These are phyloP conservation scores for Thunnus albacares DNA, from an alignment of 2,797 vertebrate species.

Conservation along the genomic window DNA sequence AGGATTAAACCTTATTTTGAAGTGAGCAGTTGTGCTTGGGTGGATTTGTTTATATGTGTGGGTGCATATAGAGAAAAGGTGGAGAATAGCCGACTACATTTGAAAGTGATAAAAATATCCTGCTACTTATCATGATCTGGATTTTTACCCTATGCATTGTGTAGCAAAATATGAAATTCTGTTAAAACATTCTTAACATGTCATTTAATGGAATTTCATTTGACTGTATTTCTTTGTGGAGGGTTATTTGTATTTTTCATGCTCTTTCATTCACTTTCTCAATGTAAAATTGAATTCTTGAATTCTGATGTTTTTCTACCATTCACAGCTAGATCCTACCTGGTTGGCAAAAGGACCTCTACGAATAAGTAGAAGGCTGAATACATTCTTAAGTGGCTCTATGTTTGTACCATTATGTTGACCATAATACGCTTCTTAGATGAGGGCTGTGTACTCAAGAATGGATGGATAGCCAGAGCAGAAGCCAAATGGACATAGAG, in stretches of 20 bases:
- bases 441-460: slow-evolving; percentile 50
- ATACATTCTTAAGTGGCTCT: slow-evolving; percentile 56
- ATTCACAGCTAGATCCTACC: slow-evolving; percentile 50
- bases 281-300: slow-evolving; percentile 39
- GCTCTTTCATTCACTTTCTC: slow-evolving; percentile 4
- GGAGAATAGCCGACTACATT: slow-evolving; percentile 15
- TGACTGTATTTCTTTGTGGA: not conserved
- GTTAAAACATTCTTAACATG: not conserved
- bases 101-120: slow-evolving; percentile 23
- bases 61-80: slow-evolving; percentile 24
- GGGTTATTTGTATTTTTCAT: slow-evolving; percentile 9
- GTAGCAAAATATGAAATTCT: slow-evolving; percentile 3
- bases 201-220: slow-evolving; percentile 10
- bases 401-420: slow-evolving; percentile 64
- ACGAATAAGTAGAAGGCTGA: slow-evolving; percentile 33
- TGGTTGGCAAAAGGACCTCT: slow-evolving; percentile 40
- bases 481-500: slow-evolving; percentile 68
- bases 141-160: not conserved
- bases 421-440: slow-evolving; percentile 62
- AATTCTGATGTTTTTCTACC: slow-evolving; percentile 18
- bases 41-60: slow-evolving; percentile 47
- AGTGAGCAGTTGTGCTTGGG: slow-evolving; percentile 25
- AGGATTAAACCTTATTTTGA: not conserved
- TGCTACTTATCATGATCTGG: slow-evolving; percentile 12
- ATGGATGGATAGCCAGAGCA: slow-evolving; percentile 59